These are phyloP conservation scores for Anoura caudifer DNA, from an alignment of 2,113 vertebrate species.

Conservation along the genomic window DNA sequence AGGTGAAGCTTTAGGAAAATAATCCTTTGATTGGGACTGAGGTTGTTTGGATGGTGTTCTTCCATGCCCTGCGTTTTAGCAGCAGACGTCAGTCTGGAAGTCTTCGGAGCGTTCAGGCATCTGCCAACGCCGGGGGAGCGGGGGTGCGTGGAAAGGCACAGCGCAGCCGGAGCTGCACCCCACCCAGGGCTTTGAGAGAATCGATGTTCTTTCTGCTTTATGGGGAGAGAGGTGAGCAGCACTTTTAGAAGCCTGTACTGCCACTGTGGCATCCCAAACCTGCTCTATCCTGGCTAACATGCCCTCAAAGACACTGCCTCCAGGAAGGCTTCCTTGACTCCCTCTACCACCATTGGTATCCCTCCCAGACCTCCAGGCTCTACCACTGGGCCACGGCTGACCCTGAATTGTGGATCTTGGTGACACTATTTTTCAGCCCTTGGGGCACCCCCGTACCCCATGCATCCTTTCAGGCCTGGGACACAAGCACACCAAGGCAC, in stretches of 20 bases:
- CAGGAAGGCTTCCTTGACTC: background rate
- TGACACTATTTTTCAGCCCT: background rate
- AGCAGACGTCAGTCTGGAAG: background rate
- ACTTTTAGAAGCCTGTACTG: background rate
- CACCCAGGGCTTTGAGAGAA: background rate
- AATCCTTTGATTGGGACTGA: conserved; percentile 70
- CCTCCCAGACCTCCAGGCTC: background rate
- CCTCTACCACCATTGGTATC: background rate
- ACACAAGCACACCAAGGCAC: background rate
- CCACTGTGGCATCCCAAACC: background rate
- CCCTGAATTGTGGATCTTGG: background rate
- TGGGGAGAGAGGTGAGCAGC: background rate
- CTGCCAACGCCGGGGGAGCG: background rate
- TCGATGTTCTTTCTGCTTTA: background rate
- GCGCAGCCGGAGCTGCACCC: background rate
- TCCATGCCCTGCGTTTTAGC: background rate
- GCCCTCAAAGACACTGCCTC: background rate
- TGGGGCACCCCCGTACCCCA: background rate
- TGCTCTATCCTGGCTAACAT: background rate
- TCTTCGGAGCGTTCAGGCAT: background rate
- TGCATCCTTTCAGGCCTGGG: background rate
- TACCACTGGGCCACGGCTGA: background rate
- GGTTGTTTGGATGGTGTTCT: conserved; percentile 26
- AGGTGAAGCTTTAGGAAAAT: conserved; percentile 74
- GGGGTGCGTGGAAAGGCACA: background rate